A percentile compares a stretch with the other conserved stretches of the same genome.
Evolutionary conservation across 2,113 vertebrate genomes (phyloP).

Genomic region (Manacus vitellinus): DNA sequence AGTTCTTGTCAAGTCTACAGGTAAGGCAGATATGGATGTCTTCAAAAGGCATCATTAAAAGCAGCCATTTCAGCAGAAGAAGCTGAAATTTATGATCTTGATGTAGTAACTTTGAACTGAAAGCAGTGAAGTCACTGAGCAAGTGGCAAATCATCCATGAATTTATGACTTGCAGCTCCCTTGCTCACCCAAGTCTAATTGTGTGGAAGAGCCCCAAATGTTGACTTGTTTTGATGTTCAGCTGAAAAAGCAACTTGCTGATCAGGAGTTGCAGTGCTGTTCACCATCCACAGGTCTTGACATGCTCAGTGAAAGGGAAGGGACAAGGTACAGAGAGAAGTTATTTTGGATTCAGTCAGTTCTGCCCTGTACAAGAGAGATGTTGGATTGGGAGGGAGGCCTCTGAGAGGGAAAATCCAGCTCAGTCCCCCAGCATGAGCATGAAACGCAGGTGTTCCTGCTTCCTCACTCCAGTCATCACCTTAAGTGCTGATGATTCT

Average conservation of each 20-base stretch:
- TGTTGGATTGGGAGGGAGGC: background rate
- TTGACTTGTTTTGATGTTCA: background rate
- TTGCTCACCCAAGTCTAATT: background rate
- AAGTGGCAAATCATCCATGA: background rate
- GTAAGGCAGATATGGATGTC: background rate
- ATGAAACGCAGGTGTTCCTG: background rate
- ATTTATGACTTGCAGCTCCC: background rate
- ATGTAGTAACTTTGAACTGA: background rate
- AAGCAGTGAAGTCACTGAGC: background rate
- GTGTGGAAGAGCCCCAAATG: background rate
- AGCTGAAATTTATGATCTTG: background rate
- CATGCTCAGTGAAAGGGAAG: background rate
- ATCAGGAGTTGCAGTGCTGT: background rate
- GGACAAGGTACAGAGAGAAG: background rate
- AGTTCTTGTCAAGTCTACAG: background rate
- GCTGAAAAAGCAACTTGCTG: fast-evolving
- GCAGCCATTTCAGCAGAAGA: background rate
- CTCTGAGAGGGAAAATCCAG: background rate
- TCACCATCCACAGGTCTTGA: background rate
- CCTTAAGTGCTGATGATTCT: background rate
- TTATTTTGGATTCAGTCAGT: background rate
- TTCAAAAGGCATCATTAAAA: background rate
- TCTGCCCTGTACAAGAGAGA: background rate
- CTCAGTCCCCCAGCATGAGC: background rate
- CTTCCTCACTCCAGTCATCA: background rate